Evolutionary conservation across 2,888 invertebrate genomes (phyloP), one percentile per base, ranked within the genome.

Genomic region (Rotaria sp.): DNA sequence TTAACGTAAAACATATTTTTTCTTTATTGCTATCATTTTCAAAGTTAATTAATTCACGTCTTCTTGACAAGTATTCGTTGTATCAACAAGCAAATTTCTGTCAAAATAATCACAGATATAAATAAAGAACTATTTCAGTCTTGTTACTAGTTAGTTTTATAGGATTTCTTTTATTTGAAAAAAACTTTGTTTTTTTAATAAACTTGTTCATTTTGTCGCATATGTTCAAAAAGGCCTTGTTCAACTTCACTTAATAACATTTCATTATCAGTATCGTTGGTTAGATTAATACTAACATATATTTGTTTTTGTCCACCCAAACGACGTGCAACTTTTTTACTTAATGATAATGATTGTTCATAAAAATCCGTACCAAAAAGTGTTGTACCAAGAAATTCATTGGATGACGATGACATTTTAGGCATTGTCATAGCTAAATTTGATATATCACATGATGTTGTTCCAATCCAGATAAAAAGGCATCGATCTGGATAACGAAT

Each of bases 401-500:
- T 75, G 18, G 38, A 41, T n/a, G 41, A 75, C 5, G 75, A 41
- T 11, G 30, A 11, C 35, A 30, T 30, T 67, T 5, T 38, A 11
- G 45, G 41, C 75, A 75, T 75, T 45, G 38, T 75, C 75, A 75
- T 75, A 38, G 75, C 75, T 75, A 75, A 41, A 75, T 75, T 75
- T 24, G 75, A 75, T 24, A 75, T 41, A 41, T 38, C 38, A 38
- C 38, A 41, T 3, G 38, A 26, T 13, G 24, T 7, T 45, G 75
- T 75, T 75, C 75, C 75, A 75, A 75, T 45, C 75, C 75, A 75
- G 11, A 75, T 75, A 8, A 75, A 75, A 41, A 75, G 45, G 26
- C 75, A 75, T 21, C 75, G 75, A 75, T 75, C 75, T 11, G 75
- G 75, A 75, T 75, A 75, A 41, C 75, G 75, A 75, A 75, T 75